Conservation (phyloP, 2,888 invertebrate genomes). For the Agrochola circellaris region DNA sequence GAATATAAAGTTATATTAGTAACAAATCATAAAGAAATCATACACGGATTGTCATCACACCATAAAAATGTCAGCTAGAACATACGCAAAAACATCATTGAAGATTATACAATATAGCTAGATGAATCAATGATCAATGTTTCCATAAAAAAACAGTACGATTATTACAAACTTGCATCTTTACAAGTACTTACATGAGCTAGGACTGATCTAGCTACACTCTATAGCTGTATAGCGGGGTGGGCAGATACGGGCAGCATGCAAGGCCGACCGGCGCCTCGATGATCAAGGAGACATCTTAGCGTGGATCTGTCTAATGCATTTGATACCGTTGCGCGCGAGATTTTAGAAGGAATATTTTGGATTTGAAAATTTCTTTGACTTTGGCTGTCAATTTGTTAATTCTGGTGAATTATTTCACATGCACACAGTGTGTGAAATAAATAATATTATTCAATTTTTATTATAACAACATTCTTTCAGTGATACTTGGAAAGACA, state of each 20-base stretch:
- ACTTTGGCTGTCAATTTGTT: too few relatives aligned
- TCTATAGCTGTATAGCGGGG: conserved; percentile 70
- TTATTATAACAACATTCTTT: too few relatives aligned
- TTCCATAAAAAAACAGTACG: conserved; percentile 11
- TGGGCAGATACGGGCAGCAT: conserved; percentile 75
- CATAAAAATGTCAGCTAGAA: neutral
- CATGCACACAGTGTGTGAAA: too few relatives aligned
- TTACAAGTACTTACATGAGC: conserved; percentile 51
- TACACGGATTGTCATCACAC: neutral
- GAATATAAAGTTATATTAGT: neutral
- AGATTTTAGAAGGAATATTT: neutral
- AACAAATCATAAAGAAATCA: neutral
- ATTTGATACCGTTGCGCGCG: conserved; percentile 22
- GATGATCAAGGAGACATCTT: conserved; percentile 79
- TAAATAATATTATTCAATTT: too few relatives aligned
- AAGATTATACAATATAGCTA: too few relatives aligned
- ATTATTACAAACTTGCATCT: conserved; percentile 30
- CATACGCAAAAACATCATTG: neutral
- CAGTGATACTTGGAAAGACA: too few relatives aligned
- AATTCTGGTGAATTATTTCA: too few relatives aligned
- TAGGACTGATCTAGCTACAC: conserved; percentile 55
- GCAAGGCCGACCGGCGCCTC: conserved; percentile 89
- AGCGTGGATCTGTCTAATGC: conserved; percentile 75
- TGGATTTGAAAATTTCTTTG: too few relatives aligned
- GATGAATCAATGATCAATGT: neutral